A percentile compares a stretch with the other conserved stretches of the same genome.
phyloP scores from a whole-genome alignment of 1,140 invertebrate species.

The Apis dorsata region DNA sequence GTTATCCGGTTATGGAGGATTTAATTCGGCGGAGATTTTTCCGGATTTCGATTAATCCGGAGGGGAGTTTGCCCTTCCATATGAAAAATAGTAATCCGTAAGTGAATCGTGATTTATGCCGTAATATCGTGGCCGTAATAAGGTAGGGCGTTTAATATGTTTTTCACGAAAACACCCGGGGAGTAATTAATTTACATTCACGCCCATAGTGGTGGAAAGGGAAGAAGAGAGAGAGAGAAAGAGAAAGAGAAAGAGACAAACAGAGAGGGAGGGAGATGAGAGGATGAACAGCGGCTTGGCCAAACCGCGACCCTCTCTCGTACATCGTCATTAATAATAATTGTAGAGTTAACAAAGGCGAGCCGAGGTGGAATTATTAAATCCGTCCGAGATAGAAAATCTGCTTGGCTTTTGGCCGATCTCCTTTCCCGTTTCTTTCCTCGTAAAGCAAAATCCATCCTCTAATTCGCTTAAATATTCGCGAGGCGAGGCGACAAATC shows the following conservation, averaged over 20 bases:
- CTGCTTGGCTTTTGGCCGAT: conserved; percentile 23
- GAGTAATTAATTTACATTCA: conserved; percentile 75
- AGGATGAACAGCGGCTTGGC: conserved; percentile 24
- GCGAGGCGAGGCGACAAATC: not conserved
- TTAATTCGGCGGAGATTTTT: conserved; percentile 9
- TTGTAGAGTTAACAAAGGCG: conserved; percentile 69
- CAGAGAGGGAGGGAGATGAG: not conserved
- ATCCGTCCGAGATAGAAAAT: conserved; percentile 68
- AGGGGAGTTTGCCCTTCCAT: not conserved
- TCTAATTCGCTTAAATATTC: conserved; percentile 37
- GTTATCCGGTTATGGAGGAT: not conserved
- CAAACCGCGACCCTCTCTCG: conserved; percentile 56
- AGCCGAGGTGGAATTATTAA: conserved; percentile 65
- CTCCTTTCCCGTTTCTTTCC: conserved; percentile 13
- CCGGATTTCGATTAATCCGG: conserved; percentile 26
- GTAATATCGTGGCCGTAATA: conserved; percentile 71
- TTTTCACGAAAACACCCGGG: conserved; percentile 65
- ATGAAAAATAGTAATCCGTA: conserved; percentile 58
- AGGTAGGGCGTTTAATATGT: conserved; percentile 69
- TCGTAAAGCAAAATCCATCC: not conserved
- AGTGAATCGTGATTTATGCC: conserved; percentile 73
- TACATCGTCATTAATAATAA: conserved; percentile 72
- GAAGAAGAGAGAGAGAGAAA: conserved; percentile 23
- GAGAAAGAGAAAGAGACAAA: conserved; percentile 29
- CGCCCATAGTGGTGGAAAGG: conserved; percentile 43